A percentile compares a stretch with the other conserved stretches of the same genome.
These are phyloP conservation scores for Onychomys torridus DNA, from an alignment of 2,797 vertebrate genomes.

Conservation along the genomic window DNA sequence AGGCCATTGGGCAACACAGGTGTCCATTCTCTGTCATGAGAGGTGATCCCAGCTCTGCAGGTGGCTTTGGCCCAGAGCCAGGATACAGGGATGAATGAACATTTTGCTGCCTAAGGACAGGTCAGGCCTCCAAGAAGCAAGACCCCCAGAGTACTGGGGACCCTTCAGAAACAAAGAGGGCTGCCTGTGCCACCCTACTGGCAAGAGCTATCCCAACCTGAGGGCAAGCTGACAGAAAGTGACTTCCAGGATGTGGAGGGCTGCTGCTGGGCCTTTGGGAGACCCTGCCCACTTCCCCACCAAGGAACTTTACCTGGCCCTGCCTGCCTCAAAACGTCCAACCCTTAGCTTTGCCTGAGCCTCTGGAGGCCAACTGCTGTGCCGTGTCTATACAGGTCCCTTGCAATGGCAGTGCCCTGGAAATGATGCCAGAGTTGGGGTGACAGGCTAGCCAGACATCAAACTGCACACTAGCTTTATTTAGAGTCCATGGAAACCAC, in stretches of 20 bases:
- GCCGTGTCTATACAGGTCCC: rapidly evolving
- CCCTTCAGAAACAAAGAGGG: not conserved
- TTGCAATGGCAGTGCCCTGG: not conserved
- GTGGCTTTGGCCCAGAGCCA: not conserved
- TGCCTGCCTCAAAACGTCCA: not conserved
- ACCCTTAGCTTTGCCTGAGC: not conserved
- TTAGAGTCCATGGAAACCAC: not conserved
- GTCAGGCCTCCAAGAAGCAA: not conserved
- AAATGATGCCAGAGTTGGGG: not conserved
- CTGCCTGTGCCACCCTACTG: not conserved
- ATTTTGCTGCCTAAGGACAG: not conserved
- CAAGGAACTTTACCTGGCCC: rapidly evolving
- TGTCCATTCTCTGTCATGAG: not conserved
- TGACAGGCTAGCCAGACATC: not conserved
- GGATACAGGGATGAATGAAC: rapidly evolving
- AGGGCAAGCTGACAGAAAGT: not conserved
- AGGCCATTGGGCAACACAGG: not conserved
- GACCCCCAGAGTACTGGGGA: not conserved
- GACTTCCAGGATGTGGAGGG: not conserved
- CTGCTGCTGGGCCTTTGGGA: not conserved
- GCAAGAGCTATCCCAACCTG: not conserved
- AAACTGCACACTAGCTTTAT: too few species aligned
- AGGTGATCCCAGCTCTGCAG: too few species aligned
- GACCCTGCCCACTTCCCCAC: too few species aligned
- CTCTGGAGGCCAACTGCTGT: not conserved